A percentile compares a stretch with the other conserved stretches of the same genome.
These are phyloP conservation scores for Polyommatus iphigenia DNA, from an alignment of 2,888 invertebrate species.

Conservation along the genomic window DNA sequence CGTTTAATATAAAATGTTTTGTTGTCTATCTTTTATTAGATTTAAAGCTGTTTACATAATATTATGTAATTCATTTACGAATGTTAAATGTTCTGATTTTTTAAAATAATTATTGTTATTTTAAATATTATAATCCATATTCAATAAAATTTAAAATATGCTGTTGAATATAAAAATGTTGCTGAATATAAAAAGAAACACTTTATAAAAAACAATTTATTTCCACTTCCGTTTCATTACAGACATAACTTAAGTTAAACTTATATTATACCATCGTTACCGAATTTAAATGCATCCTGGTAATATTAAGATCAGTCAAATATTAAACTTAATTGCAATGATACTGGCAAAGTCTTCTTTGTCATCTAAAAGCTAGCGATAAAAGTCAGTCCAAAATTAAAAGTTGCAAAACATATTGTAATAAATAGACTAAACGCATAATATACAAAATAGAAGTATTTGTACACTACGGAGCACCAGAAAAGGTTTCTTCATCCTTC, in stretches of 20 bases:
- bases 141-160: too few species aligned
- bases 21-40: neutral
- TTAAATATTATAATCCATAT: too few species aligned
- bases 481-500: neutral
- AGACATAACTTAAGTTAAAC: neutral
- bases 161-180: neutral
- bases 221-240: neutral
- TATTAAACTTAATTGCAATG: neutral
- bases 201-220: slow-evolving; percentile 9
- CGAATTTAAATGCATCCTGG: slow-evolving; percentile 17
- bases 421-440: neutral
- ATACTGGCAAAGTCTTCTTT: neutral
- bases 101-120: too few species aligned
- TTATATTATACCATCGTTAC: neutral
- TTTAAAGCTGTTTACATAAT: too few species aligned
- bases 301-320: neutral
- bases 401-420: neutral
- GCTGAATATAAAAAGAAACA: neutral
- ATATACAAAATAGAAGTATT: neutral
- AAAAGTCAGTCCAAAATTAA: neutral
- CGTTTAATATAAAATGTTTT: neutral
- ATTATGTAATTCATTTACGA: too few species aligned
- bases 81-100: too few species aligned
- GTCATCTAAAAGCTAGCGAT: neutral
- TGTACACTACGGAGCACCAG: neutral